A percentile compares a stretch with the other conserved stretches of the same genome.
Conservation (phyloP, 2,888 invertebrate species). For the Seira musarum region DNA sequence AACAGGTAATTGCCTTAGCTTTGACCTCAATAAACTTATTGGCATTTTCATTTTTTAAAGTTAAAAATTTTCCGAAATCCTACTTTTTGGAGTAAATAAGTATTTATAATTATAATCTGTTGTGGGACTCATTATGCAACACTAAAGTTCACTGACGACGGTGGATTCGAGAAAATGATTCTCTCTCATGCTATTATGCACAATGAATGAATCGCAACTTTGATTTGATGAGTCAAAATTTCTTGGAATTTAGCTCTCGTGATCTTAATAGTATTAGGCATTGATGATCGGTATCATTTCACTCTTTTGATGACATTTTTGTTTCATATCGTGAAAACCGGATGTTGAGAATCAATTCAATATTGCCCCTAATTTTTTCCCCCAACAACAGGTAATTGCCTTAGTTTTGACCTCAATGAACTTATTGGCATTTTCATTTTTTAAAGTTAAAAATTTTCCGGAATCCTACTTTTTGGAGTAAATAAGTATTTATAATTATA, state of each 20-base stretch:
- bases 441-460: background rate
- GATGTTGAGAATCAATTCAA: no score
- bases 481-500: background rate
- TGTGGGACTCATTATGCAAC: constrained; percentile 1
- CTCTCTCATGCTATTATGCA: background rate
- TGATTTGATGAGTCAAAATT: no score
- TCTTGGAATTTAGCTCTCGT: no score
- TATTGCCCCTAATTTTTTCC: no score
- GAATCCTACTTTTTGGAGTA: background rate
- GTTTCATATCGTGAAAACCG: no score
- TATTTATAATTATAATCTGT: no score
- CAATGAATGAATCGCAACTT: no score
- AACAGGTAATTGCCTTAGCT: background rate
- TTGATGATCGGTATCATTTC: no score
- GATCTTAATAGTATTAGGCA: no score
- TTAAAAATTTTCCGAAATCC: constrained; percentile 12
- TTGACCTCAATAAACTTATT: background rate
- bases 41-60: background rate
- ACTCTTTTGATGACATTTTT: no score
- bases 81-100: background rate
- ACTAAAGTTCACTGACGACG: background rate
- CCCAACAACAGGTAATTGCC: background rate
- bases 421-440: background rate
- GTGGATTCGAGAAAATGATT: background rate
- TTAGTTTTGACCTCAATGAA: background rate